Conservation (phyloP, 2,113 vertebrate genomes). For the Antennarius striatus region DNA sequence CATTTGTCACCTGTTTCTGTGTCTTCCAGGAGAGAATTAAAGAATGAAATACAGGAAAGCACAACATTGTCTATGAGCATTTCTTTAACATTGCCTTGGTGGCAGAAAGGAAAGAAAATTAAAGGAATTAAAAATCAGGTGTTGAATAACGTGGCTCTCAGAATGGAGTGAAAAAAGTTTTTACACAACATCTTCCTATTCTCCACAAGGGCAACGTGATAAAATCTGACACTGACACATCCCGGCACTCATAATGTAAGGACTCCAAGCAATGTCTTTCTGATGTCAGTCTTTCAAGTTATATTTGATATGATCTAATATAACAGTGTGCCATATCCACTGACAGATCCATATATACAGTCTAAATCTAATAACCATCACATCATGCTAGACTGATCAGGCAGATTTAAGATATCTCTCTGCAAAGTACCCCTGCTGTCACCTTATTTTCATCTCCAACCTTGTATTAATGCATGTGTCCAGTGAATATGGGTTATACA, state of each 20-base stretch:
- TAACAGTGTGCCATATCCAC: slow-evolving; percentile 52
- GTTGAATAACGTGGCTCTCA: not conserved
- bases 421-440: slow-evolving; percentile 48
- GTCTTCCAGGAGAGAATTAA: too few relatives aligned
- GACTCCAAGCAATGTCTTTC: slow-evolving; percentile 33
- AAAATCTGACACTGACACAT: slow-evolving; percentile 31
- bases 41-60: too few relatives aligned
- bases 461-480: slow-evolving; percentile 63
- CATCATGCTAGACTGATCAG: slow-evolving; percentile 58
- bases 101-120: too few relatives aligned
- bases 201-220: not conserved
- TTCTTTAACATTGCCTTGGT: too few relatives aligned
- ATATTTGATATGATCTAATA: slow-evolving; percentile 45
- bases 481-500: slow-evolving; percentile 31
- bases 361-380: slow-evolving; percentile 45
- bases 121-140: too few relatives aligned
- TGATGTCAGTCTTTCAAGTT: slow-evolving; percentile 45
- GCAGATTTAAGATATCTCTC: slow-evolving; percentile 48
- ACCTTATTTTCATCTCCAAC: slow-evolving; percentile 58
- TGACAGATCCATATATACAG: slow-evolving; percentile 42
- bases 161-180: not conserved
- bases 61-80: too few relatives aligned
- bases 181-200: slow-evolving; percentile 17
- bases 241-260: slow-evolving; percentile 32
- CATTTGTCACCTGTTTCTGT: too few relatives aligned